Percentiles rank a stretch among this genome's conserved stretches.
Evolutionary conservation across 1,140 invertebrate species (phyloP).

Genomic region (Drosophila orosa): DNA sequence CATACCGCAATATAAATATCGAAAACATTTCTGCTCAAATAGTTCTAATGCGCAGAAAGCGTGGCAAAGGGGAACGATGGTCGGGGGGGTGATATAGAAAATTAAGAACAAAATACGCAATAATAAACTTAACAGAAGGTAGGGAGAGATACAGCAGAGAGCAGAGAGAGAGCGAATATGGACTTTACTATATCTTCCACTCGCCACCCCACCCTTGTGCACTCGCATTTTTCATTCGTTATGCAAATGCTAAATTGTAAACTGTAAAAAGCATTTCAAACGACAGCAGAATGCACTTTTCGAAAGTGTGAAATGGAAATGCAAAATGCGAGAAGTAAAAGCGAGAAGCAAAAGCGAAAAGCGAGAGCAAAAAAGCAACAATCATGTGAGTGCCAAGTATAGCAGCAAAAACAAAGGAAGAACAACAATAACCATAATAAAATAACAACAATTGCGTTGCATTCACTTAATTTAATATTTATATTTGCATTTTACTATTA

Average conservation of each 20-base stretch:
- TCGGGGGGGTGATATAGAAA: constrained; percentile 1
- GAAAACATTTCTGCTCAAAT: constrained; percentile 25
- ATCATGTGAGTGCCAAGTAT: constrained; percentile 67
- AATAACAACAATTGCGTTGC: constrained; percentile 28
- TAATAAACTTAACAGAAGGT: constrained; percentile 21
- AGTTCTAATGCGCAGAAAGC: constrained; percentile 26
- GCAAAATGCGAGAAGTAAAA: constrained; percentile 43
- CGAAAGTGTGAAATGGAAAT: constrained; percentile 66
- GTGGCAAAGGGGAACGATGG: neutral
- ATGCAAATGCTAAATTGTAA: constrained; percentile 53
- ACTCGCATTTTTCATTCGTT: constrained; percentile 35
- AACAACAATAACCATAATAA: constrained; percentile 9
- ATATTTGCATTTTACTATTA: neutral
- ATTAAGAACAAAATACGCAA: constrained; percentile 68
- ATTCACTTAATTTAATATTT: constrained; percentile 13
- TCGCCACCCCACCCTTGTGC: neutral
- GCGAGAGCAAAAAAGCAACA: constrained; percentile 32
- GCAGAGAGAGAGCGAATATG: constrained; percentile 4
- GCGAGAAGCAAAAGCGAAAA: constrained; percentile 46
- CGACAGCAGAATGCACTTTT: constrained; percentile 47
- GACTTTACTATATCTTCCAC: constrained; percentile 12
- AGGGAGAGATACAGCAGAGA: neutral
- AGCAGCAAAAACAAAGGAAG: constrained; percentile 1
- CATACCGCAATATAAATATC: constrained; percentile 24
- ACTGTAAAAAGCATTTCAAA: constrained; percentile 37